These are phyloP conservation scores for Dryomyza anilis DNA, from an alignment of 2,888 invertebrate species.

Conservation along the genomic window DNA sequence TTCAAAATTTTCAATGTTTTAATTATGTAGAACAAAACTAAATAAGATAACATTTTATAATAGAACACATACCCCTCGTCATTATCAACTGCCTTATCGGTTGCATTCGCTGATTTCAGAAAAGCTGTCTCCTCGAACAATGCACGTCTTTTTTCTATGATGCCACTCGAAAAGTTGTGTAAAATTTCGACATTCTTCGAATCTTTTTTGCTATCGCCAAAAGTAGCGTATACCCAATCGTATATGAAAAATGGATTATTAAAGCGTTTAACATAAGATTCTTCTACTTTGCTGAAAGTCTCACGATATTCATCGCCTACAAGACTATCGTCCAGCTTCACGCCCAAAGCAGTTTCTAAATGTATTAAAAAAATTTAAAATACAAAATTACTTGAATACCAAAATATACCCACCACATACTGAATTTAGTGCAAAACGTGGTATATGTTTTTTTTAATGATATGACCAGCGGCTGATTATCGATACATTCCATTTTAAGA, in stretches of 20 bases:
- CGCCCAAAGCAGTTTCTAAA: slow-evolving; percentile 48
- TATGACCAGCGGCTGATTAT: slow-evolving; percentile 19
- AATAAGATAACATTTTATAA: neutral
- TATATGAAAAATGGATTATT: slow-evolving; percentile 43
- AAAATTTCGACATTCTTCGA: slow-evolving; percentile 38
- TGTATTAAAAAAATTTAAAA: neutral
- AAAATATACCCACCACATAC: slow-evolving; percentile 39
- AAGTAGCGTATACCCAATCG: slow-evolving; percentile 36
- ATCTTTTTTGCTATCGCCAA: slow-evolving; percentile 39
- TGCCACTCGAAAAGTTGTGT: slow-evolving; percentile 50
- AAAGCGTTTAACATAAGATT: slow-evolving; percentile 41
- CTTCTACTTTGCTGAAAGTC: slow-evolving; percentile 40
- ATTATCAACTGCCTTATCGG: too few relatives aligned
- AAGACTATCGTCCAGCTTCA: slow-evolving; percentile 43
- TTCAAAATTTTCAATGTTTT: too few relatives aligned
- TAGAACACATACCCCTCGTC: neutral
- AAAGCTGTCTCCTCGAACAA: slow-evolving; percentile 40
- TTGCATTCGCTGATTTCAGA: too few relatives aligned
- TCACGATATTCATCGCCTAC: slow-evolving; percentile 44
- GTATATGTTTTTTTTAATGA: slow-evolving; percentile 44
- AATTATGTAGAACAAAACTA: slow-evolving; percentile 33
- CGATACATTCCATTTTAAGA: slow-evolving; percentile 24
- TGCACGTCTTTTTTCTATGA: slow-evolving; percentile 47
- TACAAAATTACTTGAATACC: neutral
- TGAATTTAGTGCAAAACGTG: slow-evolving; percentile 48